A percentile compares a stretch with the other conserved stretches of the same genome.
Conservation (phyloP, 2,888 invertebrate species). For the Flexamia atlantica region DNA sequence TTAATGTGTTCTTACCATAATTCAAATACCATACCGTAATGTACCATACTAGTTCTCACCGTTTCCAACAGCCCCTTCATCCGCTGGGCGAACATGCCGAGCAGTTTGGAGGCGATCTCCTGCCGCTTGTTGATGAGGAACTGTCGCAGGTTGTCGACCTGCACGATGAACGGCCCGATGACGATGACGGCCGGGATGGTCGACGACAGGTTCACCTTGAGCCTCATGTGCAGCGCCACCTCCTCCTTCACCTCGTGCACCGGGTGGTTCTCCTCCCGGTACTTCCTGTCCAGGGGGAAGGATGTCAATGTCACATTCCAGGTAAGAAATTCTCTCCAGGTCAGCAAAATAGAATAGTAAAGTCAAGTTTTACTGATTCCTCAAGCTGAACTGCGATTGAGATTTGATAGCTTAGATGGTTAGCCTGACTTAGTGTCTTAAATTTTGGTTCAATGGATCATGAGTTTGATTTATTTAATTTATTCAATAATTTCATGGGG, state of each 20-base stretch:
- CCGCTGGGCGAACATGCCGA: slow-evolving; percentile 84
- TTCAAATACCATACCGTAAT: no score
- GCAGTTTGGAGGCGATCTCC: slow-evolving; percentile 82
- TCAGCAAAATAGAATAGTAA: no score
- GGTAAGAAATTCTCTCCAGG: no score
- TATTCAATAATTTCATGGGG: no score
- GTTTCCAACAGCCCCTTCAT: slow-evolving; percentile 82
- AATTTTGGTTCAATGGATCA: no score
- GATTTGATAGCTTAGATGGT: no score
- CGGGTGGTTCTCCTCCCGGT: slow-evolving; percentile 80
- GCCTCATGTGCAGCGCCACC: slow-evolving; percentile 82
- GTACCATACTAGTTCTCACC: slow-evolving; percentile 74
- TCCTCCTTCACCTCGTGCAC: slow-evolving; percentile 85
- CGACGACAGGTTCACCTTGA: slow-evolving; percentile 81
- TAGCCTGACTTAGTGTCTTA: no score
- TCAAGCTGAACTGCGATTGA: no score
- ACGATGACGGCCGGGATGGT: slow-evolving; percentile 84
- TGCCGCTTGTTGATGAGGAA: slow-evolving; percentile 84
- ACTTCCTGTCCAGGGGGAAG: slow-evolving; percentile 73
- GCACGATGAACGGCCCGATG: slow-evolving; percentile 88
- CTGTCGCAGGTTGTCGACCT: slow-evolving; percentile 82
- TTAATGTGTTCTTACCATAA: no score
- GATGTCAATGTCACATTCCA: no score
- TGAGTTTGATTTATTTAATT: no score
- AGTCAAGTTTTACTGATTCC: no score